phyloP scores from a whole-genome alignment of 2,797 vertebrate species.

The Peromyscus nudipes region DNA sequence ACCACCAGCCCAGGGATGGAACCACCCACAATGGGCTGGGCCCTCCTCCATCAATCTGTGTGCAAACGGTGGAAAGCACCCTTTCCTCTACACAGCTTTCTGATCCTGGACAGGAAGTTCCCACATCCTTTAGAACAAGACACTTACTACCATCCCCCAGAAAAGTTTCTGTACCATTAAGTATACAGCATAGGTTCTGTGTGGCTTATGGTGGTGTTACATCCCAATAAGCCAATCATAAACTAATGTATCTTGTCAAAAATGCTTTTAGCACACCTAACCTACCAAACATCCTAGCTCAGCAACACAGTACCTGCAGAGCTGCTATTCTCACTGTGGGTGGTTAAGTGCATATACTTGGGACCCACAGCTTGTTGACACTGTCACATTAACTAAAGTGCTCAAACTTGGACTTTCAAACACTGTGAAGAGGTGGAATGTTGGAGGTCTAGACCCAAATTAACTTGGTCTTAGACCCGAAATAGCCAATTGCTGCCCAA shows the following conservation, averaged over 20 bases:
- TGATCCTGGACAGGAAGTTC: background rate
- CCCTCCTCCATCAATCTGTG: background rate
- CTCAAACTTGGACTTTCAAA: background rate
- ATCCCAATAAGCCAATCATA: background rate
- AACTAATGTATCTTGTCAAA: background rate
- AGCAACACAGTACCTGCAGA: background rate
- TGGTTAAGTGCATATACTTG: no score
- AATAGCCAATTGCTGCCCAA: background rate
- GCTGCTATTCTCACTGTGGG: background rate
- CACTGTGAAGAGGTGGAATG: background rate
- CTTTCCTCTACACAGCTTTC: background rate
- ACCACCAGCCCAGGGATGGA: no score
- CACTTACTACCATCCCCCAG: background rate
- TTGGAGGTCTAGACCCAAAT: background rate
- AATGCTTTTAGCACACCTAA: background rate
- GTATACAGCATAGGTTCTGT: background rate
- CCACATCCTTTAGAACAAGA: constrained; percentile 38
- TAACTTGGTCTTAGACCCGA: background rate
- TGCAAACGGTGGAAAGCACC: constrained; percentile 10
- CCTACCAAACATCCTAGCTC: background rate
- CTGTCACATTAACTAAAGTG: background rate
- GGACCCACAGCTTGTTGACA: background rate
- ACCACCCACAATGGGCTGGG: background rate
- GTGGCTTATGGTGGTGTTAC: background rate
- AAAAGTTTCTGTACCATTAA: background rate